Evolutionary conservation across 2,888 invertebrate genomes (phyloP).

Genomic region (Nemurella pictetii): DNA sequence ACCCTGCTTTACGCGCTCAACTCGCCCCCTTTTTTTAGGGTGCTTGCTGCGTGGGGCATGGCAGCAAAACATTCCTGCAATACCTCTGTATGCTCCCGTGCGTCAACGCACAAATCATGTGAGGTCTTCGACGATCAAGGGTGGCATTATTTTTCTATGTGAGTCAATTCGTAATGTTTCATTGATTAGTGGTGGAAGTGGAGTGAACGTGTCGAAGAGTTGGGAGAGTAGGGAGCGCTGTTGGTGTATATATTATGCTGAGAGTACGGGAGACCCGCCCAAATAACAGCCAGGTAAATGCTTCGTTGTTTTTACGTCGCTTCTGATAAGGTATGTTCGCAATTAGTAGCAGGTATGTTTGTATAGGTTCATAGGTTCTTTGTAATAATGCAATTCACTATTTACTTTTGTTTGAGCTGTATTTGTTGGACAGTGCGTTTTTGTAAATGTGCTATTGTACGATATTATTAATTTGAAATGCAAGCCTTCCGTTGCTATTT

Average conservation of each 20-base stretch:
- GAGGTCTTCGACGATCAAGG: neutral
- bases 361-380: neutral
- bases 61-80: neutral
- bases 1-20: neutral
- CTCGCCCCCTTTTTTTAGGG: neutral
- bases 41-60: neutral
- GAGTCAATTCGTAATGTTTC: neutral
- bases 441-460: no score
- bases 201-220: neutral
- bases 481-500: neutral
- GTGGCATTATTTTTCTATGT: no score
- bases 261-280: neutral
- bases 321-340: no score
- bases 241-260: neutral
- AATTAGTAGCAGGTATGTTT: neutral
- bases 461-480: neutral
- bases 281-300: neutral
- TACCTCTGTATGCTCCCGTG: neutral
- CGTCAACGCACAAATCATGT: neutral
- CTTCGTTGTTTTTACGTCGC: neutral
- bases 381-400: neutral
- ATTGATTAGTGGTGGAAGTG: neutral
- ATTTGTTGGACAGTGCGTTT: no score
- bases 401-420: no score
- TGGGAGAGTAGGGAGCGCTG: neutral